phyloP scores from a whole-genome alignment of 2,888 invertebrate genomes.

The Phasia obesa region DNA sequence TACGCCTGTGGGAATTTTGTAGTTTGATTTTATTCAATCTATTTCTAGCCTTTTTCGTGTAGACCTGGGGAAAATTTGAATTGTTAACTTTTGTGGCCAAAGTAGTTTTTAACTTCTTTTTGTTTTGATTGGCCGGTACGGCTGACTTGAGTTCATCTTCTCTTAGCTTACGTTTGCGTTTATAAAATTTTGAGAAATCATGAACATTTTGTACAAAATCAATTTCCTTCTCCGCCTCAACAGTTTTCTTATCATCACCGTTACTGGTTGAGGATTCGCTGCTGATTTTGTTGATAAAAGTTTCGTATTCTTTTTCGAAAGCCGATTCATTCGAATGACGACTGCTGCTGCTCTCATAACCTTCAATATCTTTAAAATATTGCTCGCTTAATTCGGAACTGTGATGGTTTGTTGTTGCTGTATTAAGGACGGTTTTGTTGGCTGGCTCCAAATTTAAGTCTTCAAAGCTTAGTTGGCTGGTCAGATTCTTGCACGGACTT shows the following conservation, averaged over 20 bases:
- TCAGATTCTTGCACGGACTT: conserved; percentile 41
- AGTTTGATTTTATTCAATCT: conserved; percentile 37
- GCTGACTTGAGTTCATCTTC: conserved; percentile 47
- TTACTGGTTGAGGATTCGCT: conserved; percentile 62
- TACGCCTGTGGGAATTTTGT: conserved; percentile 32
- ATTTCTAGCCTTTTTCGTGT: conserved; percentile 69
- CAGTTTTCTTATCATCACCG: neutral
- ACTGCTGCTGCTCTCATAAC: conserved; percentile 74
- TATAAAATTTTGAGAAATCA: conserved; percentile 77
- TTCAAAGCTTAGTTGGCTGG: conserved; percentile 41
- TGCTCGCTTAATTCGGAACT: conserved; percentile 51
- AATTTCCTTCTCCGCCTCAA: conserved; percentile 40
- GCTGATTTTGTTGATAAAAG: conserved; percentile 78
- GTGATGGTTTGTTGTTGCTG: conserved; percentile 1
- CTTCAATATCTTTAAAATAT: conserved; percentile 73
- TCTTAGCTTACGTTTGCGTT: conserved; percentile 75
- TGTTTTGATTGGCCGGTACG: neutral
- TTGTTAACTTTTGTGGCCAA: conserved; percentile 18
- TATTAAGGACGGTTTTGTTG: conserved; percentile 50
- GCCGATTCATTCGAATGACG: conserved; percentile 76
- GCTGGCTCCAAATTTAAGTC: conserved; percentile 42
- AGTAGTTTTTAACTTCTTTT: conserved; percentile 44
- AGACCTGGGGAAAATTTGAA: conserved; percentile 70
- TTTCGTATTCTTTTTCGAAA: conserved; percentile 79
- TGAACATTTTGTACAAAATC: conserved; percentile 74